Evolutionary conservation across 2,888 invertebrate genomes (phyloP), one percentile per base, ranked within the genome.

Genomic region (Phyto melanocephala): DNA sequence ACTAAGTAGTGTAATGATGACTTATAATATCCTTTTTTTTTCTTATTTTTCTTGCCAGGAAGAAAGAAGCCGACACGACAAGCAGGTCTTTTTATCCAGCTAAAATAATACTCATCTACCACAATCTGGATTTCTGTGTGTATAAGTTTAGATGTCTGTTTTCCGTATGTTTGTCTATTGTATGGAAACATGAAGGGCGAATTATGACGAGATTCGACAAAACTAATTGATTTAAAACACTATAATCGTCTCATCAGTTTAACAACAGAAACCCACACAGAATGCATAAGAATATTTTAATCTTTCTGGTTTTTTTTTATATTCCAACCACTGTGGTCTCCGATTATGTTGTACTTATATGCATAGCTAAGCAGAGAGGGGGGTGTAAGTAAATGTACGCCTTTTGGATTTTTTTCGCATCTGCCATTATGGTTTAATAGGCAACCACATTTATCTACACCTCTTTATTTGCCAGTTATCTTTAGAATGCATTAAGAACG

Each of bases 181-280:
- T 82, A 76, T 82, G 82, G 75, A 86, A 84, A 85, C 86, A 84
- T 71, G 77, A 84, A 82, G 84, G 86, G 84, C 85, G 87, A 88
- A 89, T 88, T 90, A 88, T 89, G 89, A 89, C 89, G 90, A 87
- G 87, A 87, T 82, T 89, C 88, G 88, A 90, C 90, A 91, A 90
- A 90, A 90, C 90, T 90, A 91, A 91, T 91, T 90, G 90, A 91
- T 90, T 90, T 90, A 87, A 88, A 90, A 89, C 88, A 87, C 87
- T 86, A 86, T 87, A 90, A 89, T 87, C 88, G 86, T 84, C 81
- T 86, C 75, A 76, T 79, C 79, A 82, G 71, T 79, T 67, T 67
- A 81, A 72, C 81, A 82, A 82, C 79, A 82, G 58, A 79, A 15
- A 75, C 17, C 67, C 52, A 75, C 56, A 47, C 56, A 70, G 35